A percentile compares a stretch with the other conserved stretches of the same genome.
Conservation (phyloP, 2,888 invertebrate species). For the Tetrapedia diversipes region DNA sequence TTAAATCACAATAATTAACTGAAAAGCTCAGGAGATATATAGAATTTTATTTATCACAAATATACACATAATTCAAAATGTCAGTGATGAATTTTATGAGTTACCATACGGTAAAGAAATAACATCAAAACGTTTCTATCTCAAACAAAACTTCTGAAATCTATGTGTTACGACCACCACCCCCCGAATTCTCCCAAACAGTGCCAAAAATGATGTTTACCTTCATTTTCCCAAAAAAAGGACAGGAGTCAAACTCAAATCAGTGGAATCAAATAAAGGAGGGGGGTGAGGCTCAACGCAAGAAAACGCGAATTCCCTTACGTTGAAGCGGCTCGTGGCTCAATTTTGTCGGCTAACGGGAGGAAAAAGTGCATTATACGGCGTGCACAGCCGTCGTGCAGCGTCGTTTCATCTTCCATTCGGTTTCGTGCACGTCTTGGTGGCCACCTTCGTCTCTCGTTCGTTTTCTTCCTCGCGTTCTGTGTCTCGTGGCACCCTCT, state of each 20-base stretch:
- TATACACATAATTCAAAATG: too few relatives aligned
- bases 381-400: slow-evolving; percentile 49
- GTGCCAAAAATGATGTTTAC: neutral
- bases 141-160: neutral
- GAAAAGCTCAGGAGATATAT: too few relatives aligned
- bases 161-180: too few relatives aligned
- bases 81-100: too few relatives aligned
- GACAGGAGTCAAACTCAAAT: neutral
- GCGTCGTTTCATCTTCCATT: slow-evolving; percentile 49
- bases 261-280: neutral
- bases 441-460: slow-evolving; percentile 22
- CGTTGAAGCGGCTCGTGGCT: slow-evolving; percentile 49
- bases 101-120: too few relatives aligned
- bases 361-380: slow-evolving; percentile 64
- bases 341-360: slow-evolving; percentile 49
- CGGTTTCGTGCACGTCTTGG: slow-evolving; percentile 39
- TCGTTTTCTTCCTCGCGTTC: slow-evolving; percentile 23
- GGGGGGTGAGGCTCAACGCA: neutral
- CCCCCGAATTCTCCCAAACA: too few relatives aligned
- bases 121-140: neutral
- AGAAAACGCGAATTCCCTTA: slow-evolving; percentile 33
- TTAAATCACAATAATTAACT: too few relatives aligned
- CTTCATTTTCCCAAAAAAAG: neutral
- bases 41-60: too few relatives aligned
- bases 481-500: slow-evolving; percentile 45